Base-by-base conservation (phyloP, 2,113 vertebrate genomes). In the Hassar affinis region DNA sequence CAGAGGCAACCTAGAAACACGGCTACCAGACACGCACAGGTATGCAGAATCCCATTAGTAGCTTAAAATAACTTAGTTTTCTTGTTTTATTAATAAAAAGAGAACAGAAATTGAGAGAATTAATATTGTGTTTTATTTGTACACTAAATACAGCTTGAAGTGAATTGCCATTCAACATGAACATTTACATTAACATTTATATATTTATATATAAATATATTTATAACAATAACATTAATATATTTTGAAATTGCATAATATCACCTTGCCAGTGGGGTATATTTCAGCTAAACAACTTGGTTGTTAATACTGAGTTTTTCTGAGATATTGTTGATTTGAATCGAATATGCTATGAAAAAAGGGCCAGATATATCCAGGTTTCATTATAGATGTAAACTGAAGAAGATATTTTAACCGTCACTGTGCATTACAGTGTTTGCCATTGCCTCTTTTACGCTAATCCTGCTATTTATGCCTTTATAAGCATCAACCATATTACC, bases 11-110 rank as follows among this genome's bases (percentile, higher is more conserved):
- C 89, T 97, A 89, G 94, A 95, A 91, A 92, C 90, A 0, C 90
- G 90, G 30, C 91, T 97, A 6, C 87, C 83, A 0, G 95, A 93
- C 72, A 89, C 91, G 72, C 96, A 97, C 92, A 93, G 94, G 96
- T 97, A 91, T 88, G 68, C 11, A 75, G 47, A 59, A 77, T 35
- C n/a, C 62, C 45, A n/a, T 35, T 61, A 6, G 3, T 75, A 49
- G 3, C 27, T n/a, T 38, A 9, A 35, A 84, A 47, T 12, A 66
- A 4, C 42, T 51, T 51, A 42, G 38, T 49, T 49, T 57, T 81
- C 35, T 61, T 42, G 9, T 51, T 42, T 69, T 71, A 18, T 17
- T 56, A 33, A 9, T 38, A 6, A 3, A 0, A 11, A 42, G 6
- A 27, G 11, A 61, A 27, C 27, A 47, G 5, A 20, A 35, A 57